Base-by-base conservation (phyloP, 30 jellyfish, hydroid and myxozoan species). In the Sanderia malayensis region DNA sequence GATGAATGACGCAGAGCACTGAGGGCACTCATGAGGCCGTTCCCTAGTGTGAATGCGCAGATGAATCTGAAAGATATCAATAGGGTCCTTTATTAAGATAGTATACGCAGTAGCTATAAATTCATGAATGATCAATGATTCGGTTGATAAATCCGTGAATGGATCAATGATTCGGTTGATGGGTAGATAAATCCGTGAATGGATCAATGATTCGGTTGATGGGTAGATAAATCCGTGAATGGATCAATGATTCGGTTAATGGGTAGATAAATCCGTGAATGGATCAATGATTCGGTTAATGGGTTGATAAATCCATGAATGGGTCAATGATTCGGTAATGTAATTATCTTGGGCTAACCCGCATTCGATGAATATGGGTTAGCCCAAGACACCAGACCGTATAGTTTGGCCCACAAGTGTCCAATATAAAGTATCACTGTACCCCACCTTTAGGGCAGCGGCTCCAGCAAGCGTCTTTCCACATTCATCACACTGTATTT, bases 1-100 rank as follows among this genome's bases (percentile, higher is more conserved):
- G 25, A 60, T 75, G 46, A 80, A 80, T 28, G 84, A 69, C 80
- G 73, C 58, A 10, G 41, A 70, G 71, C 92, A 80, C 31, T 68
- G 49, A 57, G 47, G 75, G 71, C 92, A 80, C 22, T 60, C 61
- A 67, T 25, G 61, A 17, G 92, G 92, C 31, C 92, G 81, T 26
- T 80, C 92, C 11, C 92, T 84, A 26, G 84, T 80, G 57, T 80
- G 92, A 26, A 67, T 64, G 23, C 92, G 79, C 60, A 22, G 24
- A 49, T 80, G 92, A n/a, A 78, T 74, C 92, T 80, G 47, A 6
- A 27, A 60, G 73, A 17, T 22, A 60, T n/a, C n/a, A n/a, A n/a
- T n/a, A n/a, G n/a, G n/a, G n/a, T n/a, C n/a, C n/a, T n/a, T n/a
- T n/a, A n/a, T n/a, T n/a, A n/a, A n/a, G n/a, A n/a, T n/a, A n/a